These are phyloP conservation scores for Micronycteris hirsuta DNA, from an alignment of 2,113 vertebrate species.

Conservation along the genomic window DNA sequence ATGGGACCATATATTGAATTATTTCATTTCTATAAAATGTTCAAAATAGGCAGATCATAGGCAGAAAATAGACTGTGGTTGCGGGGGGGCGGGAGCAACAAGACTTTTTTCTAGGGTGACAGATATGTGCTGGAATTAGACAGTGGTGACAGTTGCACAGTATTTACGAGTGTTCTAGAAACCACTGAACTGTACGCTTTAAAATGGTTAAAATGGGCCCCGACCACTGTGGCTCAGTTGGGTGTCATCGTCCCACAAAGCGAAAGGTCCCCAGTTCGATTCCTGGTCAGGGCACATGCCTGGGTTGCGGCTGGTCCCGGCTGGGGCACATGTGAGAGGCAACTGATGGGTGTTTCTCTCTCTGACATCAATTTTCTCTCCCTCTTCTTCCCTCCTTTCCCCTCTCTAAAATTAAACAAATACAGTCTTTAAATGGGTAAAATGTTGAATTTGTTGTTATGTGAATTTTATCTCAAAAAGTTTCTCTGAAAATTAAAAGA, in stretches of 20 bases:
- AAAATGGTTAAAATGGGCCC: not conserved
- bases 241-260: no score
- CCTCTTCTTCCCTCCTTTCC: no score
- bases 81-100: not conserved
- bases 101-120: not conserved
- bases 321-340: no score
- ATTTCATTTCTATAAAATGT: not conserved
- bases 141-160: not conserved
- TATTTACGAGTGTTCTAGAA: not conserved
- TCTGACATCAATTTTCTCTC: no score
- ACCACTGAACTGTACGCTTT: not conserved
- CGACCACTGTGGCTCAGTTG: no score
- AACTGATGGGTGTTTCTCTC: no score
- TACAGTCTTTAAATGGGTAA: not conserved
- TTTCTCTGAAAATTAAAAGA: slow-evolving; percentile 11
- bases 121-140: slow-evolving; percentile 4
- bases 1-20: not conserved
- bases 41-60: not conserved
- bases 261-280: no score
- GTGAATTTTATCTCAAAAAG: not conserved
- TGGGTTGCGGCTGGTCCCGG: no score
- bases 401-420: no score
- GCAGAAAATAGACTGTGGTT: not conserved
- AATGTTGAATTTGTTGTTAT: not conserved
- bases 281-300: no score